Percentiles rank a stretch among this genome's conserved stretches.
phyloP scores from a whole-genome alignment of 2,888 invertebrate species.

The Diarsia dahlii region DNA sequence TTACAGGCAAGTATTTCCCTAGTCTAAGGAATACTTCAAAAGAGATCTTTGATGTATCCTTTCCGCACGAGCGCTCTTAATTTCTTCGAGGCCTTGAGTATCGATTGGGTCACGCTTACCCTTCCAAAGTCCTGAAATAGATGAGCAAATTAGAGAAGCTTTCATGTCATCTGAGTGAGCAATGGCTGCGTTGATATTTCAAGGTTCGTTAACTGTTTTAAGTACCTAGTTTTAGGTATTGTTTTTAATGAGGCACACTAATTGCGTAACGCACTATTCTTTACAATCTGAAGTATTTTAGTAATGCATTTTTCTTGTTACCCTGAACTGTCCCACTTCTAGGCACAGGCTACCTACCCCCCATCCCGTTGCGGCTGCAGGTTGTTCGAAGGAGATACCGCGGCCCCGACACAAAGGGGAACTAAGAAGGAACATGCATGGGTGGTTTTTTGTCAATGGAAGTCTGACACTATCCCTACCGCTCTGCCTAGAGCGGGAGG shows the following conservation, averaged over 20 bases:
- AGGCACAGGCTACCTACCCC: too few relatives aligned
- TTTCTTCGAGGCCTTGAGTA: constrained; percentile 40
- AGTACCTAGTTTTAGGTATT: neutral
- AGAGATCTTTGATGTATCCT: constrained; percentile 22
- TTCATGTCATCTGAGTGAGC: constrained; percentile 42
- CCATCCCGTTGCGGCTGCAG: too few relatives aligned
- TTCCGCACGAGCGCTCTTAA: constrained; percentile 39
- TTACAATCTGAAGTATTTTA: too few relatives aligned
- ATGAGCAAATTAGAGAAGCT: constrained; percentile 49
- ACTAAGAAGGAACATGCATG: too few relatives aligned
- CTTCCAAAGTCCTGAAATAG: constrained; percentile 56
- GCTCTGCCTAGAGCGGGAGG: too few relatives aligned
- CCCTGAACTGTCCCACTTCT: too few relatives aligned
- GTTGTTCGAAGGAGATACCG: too few relatives aligned
- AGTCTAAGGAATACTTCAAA: constrained; percentile 30
- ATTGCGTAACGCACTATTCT: neutral
- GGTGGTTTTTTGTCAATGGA: too few relatives aligned
- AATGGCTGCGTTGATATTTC: constrained; percentile 22
- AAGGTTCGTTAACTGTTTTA: constrained; percentile 11
- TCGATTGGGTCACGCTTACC: constrained; percentile 41
- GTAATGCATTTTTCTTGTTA: too few relatives aligned
- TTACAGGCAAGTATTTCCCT: neutral
- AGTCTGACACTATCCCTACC: too few relatives aligned
- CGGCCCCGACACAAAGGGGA: too few relatives aligned
- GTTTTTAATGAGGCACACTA: neutral